phyloP scores from a whole-genome alignment of 1,140 invertebrate genomes.

The Drosophila neocordata region DNA sequence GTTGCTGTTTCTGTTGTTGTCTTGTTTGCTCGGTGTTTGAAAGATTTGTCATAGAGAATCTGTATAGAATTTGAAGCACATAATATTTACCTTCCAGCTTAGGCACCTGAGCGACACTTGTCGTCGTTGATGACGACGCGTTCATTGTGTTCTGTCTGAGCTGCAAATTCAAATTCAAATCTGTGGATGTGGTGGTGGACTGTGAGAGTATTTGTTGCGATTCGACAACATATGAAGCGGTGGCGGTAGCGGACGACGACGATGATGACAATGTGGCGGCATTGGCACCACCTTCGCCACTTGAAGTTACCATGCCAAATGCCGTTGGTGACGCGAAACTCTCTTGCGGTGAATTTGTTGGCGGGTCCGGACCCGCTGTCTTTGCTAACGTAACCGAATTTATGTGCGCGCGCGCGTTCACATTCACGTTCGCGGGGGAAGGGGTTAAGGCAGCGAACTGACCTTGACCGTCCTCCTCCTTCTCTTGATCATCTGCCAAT shows the following conservation, averaged over 20 bases:
- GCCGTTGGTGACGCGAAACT: constrained; percentile 37
- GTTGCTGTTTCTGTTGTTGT: constrained; percentile 13
- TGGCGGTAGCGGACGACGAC: constrained; percentile 6
- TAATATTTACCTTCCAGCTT: constrained; percentile 70
- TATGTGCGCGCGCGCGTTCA: constrained; percentile 12
- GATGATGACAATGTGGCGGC: constrained; percentile 50
- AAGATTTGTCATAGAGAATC: no score
- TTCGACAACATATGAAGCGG: constrained; percentile 30
- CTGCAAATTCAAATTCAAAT: constrained; percentile 81
- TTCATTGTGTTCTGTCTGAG: constrained; percentile 67
- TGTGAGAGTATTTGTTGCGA: constrained; percentile 60
- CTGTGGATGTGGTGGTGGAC: constrained; percentile 67
- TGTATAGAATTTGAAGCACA: constrained; percentile 21
- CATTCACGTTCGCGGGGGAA: constrained; percentile 6
- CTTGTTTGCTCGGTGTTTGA: neutral
- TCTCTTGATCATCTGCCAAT: constrained; percentile 38
- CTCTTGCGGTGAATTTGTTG: constrained; percentile 74
- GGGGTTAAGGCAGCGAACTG: constrained; percentile 51
- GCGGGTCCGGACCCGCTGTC: constrained; percentile 35
- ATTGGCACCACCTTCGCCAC: constrained; percentile 58
- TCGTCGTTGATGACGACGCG: constrained; percentile 22
- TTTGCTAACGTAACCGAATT: constrained; percentile 22
- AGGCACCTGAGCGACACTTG: constrained; percentile 38
- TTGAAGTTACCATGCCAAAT: constrained; percentile 28
- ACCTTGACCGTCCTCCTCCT: constrained; percentile 46